Base-by-base conservation (phyloP, 1,140 invertebrate species). In the Ladona fulva region DNA sequence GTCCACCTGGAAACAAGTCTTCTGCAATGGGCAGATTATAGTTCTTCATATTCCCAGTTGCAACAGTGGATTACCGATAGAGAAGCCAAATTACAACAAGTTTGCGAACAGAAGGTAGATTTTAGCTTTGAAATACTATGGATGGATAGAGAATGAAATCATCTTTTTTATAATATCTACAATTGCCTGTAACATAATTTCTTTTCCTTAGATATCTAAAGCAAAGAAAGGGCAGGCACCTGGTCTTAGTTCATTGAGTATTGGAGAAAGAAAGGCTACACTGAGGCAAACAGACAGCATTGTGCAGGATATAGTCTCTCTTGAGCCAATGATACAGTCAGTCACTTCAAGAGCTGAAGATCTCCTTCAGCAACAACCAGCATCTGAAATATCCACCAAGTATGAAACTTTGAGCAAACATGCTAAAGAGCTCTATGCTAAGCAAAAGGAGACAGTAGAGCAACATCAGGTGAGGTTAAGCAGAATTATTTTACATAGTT, bases 41-140 rank as follows among this genome's bases (percentile, higher is more conserved):
- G 93, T 83, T 95, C 94, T 24, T 95, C 94, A 22, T 96, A 96
- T 81, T 92, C 92, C 16, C 95, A 97, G 82, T 85, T 98, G 7
- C 92, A 96, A 83, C 93, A 97, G 88, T 97, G 96, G 95, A 94
- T 99, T n/a, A 92, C 91, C 52, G 96, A 98, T 81, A 90, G 95
- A 80, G 95, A 98, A 86, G 93, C 94, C 0, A 95, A 97, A 86
- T 84, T 98, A n/a, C 94, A 96, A 86, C 93, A 97, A 87, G 93
- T 96, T 14, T 94, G 93, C 83, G 94, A 95, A 82, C 92, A 93
- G 80, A 95, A 94, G 84, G 89, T 84, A 78, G n/a, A n/a, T n/a
- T n/a, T n/a, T n/a, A 76, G 77, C 24, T n/a, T 75, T 66, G 52
- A 19, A 16, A 66, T 66, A 5, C 14, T 66, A 19, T 66, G 44